Base-by-base conservation (phyloP, 2,888 invertebrate genomes). In the Agonopterix arenella region DNA sequence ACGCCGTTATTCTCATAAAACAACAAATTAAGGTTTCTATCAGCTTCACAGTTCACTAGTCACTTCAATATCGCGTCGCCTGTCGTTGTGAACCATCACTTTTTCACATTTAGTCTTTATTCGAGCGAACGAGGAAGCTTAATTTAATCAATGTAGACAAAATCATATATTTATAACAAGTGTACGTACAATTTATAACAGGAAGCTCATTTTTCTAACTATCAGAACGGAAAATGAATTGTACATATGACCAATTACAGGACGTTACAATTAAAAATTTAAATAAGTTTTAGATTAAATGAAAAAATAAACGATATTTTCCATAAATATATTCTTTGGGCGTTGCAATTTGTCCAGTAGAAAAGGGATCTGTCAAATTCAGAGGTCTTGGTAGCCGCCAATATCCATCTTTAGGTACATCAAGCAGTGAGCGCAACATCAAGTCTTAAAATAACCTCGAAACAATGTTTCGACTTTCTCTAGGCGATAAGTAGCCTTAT, bases 81-180 rank as follows among this genome's bases (percentile, higher is more conserved):
- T 2, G 28, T 28, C 28, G 28, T 18, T 18, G 18, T 28, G 28
- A 28, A 7, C 28, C 40, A 10, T n/a, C 40, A 40, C n/a, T n/a
- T 40, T 10, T n/a, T n/a, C n/a, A 40, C 40, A 9, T 40, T n/a
- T 40, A 40, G 40, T 44, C 48, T 36, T 53, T 45, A 61, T 51
- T 61, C 55, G 68, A 77, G 73, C 76, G 69, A 78, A 76, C 72
- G 70, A 70, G 9, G 55, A 55, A 59, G 60, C 57, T 49, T 57
- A 55, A 53, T 52, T 54, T 51, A 51, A 58, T 54, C 59, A 55
- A 54, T 37, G 51, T 51, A 51, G 18, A 47, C 37, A 51, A 43
- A 36, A n/a, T 7, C 40, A 40, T 40, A n/a, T 40, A n/a, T 40
- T 40, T 43, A 13, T 13, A 52, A 52, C 48, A 52, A 40, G 36